Conservation (phyloP, 2,113 vertebrate genomes). For the Antigone vipio region DNA sequence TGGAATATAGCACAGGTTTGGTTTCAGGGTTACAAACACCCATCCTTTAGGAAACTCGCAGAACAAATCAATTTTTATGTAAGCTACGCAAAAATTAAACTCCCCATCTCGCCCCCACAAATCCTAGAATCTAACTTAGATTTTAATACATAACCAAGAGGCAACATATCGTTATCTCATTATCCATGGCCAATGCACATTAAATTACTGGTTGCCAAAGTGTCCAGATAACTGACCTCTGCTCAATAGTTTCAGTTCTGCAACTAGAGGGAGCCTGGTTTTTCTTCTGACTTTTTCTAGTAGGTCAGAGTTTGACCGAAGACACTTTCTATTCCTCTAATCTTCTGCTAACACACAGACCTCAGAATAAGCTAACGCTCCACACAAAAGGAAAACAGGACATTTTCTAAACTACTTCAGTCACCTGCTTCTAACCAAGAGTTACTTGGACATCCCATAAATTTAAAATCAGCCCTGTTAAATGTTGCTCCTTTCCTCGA, state of each 20-base stretch:
- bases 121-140: background rate
- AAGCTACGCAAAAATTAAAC: background rate
- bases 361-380: background rate
- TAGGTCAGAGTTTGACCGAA: background rate
- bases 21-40: background rate
- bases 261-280: background rate
- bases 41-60: background rate
- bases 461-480: background rate
- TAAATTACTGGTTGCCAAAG: background rate
- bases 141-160: background rate
- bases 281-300: constrained; percentile 7
- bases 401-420: background rate
- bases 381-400: background rate
- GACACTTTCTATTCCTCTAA: constrained; percentile 43
- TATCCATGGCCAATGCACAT: background rate
- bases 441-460: background rate
- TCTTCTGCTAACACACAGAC: background rate
- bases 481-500: background rate
- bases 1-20: background rate
- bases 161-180: background rate
- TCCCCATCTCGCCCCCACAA: rapidly evolving
- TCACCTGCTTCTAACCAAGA: background rate
- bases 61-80: background rate
- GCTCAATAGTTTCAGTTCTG: constrained; percentile 29
- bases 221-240: background rate